These are phyloP conservation scores for Meloidogyne chitwoodi DNA, from an alignment of 1,140 invertebrate species.

Conservation along the genomic window DNA sequence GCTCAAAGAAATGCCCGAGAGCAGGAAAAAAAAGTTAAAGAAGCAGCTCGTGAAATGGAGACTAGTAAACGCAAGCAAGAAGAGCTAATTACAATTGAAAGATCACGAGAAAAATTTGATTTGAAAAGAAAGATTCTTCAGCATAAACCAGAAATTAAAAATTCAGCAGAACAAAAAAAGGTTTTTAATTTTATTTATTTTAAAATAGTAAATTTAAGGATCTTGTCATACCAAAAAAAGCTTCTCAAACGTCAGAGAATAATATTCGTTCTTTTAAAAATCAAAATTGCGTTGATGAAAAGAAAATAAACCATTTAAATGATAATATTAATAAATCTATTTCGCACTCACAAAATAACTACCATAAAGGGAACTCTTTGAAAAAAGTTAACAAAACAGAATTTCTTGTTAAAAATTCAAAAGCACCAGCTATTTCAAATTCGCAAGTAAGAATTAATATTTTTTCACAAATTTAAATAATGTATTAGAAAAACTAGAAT, in stretches of 20 bases:
- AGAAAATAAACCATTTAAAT: neutral
- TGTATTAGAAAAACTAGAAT: too few relatives aligned
- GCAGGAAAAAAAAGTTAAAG: slow-evolving; percentile 23
- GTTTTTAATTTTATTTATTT: slow-evolving; percentile 14
- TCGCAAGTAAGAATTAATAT: neutral
- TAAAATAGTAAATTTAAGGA: too few relatives aligned
- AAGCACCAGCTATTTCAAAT: neutral
- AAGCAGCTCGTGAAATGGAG: slow-evolving; percentile 33
- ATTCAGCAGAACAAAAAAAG: slow-evolving; percentile 22
- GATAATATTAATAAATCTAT: neutral
- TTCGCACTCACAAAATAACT: too few relatives aligned
- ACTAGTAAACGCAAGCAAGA: slow-evolving; percentile 5
- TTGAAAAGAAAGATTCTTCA: slow-evolving; percentile 25
- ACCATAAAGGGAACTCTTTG: too few relatives aligned
- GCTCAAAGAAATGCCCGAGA: slow-evolving; percentile 28
- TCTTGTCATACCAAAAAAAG: too few relatives aligned
- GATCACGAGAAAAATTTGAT: slow-evolving; percentile 21
- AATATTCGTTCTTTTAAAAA: neutral
- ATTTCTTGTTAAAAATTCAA: neutral
- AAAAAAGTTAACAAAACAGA: too few relatives aligned
- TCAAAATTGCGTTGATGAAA: neutral
- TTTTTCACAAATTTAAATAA: too few relatives aligned
- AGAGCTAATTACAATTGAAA: slow-evolving; percentile 20
- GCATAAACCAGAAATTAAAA: neutral
- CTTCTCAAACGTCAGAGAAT: too few relatives aligned